Evolutionary conservation across 1,140 invertebrate genomes (phyloP), one percentile per base, ranked within the genome.

Genomic region (Drosophila saltans): DNA sequence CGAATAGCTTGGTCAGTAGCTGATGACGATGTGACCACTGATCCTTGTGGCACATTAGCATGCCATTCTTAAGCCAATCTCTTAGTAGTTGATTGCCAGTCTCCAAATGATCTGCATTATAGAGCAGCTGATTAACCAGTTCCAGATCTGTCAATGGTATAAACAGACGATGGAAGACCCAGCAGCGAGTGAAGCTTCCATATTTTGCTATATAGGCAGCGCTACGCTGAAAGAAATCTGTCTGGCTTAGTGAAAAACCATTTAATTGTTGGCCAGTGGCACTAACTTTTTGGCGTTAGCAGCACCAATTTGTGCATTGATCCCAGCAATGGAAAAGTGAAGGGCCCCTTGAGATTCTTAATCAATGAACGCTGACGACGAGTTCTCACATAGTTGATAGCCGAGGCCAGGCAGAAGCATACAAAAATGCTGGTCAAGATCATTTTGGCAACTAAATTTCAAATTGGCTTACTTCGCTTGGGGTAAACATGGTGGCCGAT

Each of bases 381-480:
- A 1, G 77, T 80, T 21, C 72, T 79, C 11, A 75, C 65, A 36
- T 83, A 90, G n/a, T 90, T 90, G 2, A 90, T 60, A 8, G 77
- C 86, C 57, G 86, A 90, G 8, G 77, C 77, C 69, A 90, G 48
- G 59, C 88, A 88, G 63, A 90, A 75, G 56, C 88, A 90, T 61
- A 90, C 61, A 40, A 90, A 90, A 59, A 84, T 83, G 40, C 79
- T 74, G 36, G 69, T 77, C 62, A 86, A 80, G 69, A 90, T 90
- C 86, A 90, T 90, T 62, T 71, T 74, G 57, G 7, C 58, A 72
- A 85, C 81, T 85, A 66, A 73, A 26, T 45, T 11, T 16, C 59
- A 48, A 30, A n/a, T 55, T 26, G 7, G 45, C 45, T 24, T 62
- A 24, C 2, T 41, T 26, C 52, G 62, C 45, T 52, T 52, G 45